These are phyloP conservation scores for Myiotriccus ornatus DNA, from an alignment of 2,797 vertebrate species.

Conservation along the genomic window DNA sequence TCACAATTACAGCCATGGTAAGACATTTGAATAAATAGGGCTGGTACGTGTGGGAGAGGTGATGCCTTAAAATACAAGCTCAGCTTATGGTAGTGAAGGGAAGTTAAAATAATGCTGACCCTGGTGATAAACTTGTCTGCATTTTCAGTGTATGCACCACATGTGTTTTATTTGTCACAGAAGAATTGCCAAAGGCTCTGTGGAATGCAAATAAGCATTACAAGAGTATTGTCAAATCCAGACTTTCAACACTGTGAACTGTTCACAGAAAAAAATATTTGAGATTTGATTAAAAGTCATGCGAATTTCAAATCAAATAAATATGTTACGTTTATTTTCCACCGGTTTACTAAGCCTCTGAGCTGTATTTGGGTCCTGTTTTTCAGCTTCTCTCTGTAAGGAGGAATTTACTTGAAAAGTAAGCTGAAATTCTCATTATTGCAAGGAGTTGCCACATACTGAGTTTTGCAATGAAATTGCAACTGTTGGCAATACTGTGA, in stretches of 20 bases:
- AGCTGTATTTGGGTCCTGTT: not conserved
- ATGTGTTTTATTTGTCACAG: not conserved
- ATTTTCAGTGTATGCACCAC: rapidly evolving
- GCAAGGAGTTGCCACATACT: not conserved
- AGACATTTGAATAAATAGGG: not conserved
- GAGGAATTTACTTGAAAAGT: not conserved
- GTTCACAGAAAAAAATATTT: not conserved
- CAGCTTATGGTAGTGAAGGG: not conserved
- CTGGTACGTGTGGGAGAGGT: not conserved
- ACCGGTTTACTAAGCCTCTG: not conserved
- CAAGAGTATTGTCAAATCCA: not conserved
- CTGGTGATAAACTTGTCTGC: not conserved
- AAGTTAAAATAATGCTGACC: not conserved
- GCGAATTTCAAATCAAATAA: not conserved
- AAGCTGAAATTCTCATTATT: conserved; percentile 3
- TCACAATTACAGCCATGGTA: not conserved
- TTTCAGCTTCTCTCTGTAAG: not conserved
- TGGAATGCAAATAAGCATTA: not conserved
- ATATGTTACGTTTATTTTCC: conserved; percentile 12
- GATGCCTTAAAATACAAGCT: not conserved
- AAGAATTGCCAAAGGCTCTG: not conserved
- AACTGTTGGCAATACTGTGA: not conserved
- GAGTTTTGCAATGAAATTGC: not conserved
- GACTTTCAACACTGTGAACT: not conserved
- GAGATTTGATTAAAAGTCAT: conserved; percentile 15